Percentiles rank a stretch among this genome's conserved stretches.
Evolutionary conservation across 2,797 vertebrate genomes (phyloP).

Genomic region (Hydrocynus forskahlii): DNA sequence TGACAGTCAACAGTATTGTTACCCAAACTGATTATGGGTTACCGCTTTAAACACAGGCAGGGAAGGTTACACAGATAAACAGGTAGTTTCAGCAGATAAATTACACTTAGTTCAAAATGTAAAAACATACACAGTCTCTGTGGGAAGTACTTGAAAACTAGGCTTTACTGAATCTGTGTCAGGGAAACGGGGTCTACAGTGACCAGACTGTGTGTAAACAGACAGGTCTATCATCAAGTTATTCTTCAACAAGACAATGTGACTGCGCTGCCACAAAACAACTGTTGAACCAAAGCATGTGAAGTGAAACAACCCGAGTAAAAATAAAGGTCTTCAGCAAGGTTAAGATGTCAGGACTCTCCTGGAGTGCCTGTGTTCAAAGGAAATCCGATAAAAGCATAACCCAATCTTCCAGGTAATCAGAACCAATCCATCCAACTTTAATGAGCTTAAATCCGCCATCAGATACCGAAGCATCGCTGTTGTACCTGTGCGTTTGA

Average conservation of each 20-base stretch:
- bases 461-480: slow-evolving; percentile 31
- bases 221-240: background rate
- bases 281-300: background rate
- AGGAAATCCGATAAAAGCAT: slow-evolving; percentile 45
- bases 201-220: background rate
- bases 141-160: background rate
- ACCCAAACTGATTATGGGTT: background rate
- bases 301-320: background rate
- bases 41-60: background rate
- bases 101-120: background rate
- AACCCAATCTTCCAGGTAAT: slow-evolving; percentile 53
- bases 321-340: background rate
- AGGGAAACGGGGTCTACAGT: background rate
- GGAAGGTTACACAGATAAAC: background rate
- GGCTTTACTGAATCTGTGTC: background rate
- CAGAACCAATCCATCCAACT: slow-evolving; percentile 54
- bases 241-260: background rate
- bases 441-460: slow-evolving; percentile 54
- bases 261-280: background rate
- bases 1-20: background rate
- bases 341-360: background rate
- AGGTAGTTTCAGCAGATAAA: background rate
- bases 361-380: slow-evolving; percentile 3
- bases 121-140: background rate
- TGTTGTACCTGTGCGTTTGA: slow-evolving; percentile 26